Conservation (phyloP, 1,140 invertebrate genomes). For the Ridgeia piscesae region DNA sequence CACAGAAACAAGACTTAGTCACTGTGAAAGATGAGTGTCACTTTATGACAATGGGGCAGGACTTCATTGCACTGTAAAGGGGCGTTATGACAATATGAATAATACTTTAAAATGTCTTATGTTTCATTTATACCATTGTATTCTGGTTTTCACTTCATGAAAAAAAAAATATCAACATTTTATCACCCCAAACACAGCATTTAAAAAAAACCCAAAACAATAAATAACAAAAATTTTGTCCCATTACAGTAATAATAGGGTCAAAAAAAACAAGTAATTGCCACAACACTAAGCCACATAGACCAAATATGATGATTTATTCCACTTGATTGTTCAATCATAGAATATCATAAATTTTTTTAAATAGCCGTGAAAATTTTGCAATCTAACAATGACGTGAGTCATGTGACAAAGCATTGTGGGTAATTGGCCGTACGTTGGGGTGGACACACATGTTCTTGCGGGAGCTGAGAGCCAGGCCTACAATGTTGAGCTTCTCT, state of each 20-base stretch:
- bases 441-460: slow-evolving; percentile 99
- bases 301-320: background rate
- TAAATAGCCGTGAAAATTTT: background rate
- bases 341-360: background rate
- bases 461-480: slow-evolving; percentile 89
- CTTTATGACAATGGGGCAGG: background rate
- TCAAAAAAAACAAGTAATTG: background rate
- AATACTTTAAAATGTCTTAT: too few species aligned
- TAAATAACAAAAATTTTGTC: background rate
- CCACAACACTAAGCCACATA: background rate
- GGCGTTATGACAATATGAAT: too few species aligned
- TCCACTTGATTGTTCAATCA: background rate
- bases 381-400: background rate
- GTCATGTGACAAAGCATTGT: background rate
- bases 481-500: slow-evolving; percentile 72
- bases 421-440: slow-evolving; percentile 65
- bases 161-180: too few species aligned
- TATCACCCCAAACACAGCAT: background rate
- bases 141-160: background rate
- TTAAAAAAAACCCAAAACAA: background rate
- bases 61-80: too few species aligned
- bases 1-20: background rate
- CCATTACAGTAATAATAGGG: too few species aligned
- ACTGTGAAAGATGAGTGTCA: too few species aligned
- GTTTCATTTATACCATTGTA: too few species aligned